Conservation (phyloP, 1,140 invertebrate genomes). For the Acromyrmex charruanus region DNA sequence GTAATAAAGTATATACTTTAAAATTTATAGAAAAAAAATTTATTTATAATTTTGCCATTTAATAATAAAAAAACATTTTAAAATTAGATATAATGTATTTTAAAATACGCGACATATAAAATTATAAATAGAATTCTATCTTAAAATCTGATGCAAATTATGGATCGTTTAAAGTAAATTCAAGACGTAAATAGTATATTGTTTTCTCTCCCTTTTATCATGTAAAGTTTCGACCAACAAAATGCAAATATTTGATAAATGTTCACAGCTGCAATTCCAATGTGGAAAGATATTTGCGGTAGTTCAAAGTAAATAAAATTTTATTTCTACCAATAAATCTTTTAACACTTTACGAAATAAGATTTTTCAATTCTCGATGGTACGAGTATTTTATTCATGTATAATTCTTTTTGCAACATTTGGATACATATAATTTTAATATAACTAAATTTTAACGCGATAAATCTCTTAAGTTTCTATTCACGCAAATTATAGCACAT, state of each 20-base stretch:
- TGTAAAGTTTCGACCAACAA: slow-evolving; percentile 23
- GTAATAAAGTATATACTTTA: neutral
- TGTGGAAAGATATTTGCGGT: slow-evolving; percentile 1
- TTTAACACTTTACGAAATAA: slow-evolving; percentile 13
- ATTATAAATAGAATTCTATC: neutral
- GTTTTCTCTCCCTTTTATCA: neutral
- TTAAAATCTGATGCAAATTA: neutral
- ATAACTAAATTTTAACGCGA: neutral
- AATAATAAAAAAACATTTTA: neutral
- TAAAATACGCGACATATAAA: neutral
- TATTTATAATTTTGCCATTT: neutral
- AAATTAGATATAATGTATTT: neutral
- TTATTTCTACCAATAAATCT: neutral
- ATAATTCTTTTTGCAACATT: neutral
- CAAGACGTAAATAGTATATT: slow-evolving; percentile 3
- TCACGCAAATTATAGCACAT: neutral
- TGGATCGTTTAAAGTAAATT: neutral
- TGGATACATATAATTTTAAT: neutral
- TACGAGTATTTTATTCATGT: neutral
- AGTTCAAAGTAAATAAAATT: slow-evolving; percentile 16
- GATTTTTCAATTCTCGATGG: neutral
- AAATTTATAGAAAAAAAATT: neutral
- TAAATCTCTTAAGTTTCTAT: neutral
- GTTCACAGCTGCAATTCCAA: neutral
- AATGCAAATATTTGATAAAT: slow-evolving; percentile 26